These are phyloP conservation scores for Aethes cnicana DNA, from an alignment of 2,888 invertebrate genomes.

Conservation along the genomic window DNA sequence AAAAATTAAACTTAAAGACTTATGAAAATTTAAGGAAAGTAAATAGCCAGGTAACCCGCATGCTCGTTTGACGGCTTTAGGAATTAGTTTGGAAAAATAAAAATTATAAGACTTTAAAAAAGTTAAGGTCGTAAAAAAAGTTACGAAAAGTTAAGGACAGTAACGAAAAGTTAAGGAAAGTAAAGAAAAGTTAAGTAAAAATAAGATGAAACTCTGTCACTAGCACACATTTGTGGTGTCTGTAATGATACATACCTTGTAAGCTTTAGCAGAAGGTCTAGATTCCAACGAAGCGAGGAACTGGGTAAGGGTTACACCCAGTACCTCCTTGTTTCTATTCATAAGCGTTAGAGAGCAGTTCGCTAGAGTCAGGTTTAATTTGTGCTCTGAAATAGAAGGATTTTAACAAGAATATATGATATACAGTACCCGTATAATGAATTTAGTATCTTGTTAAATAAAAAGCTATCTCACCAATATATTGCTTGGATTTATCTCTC, in stretches of 20 bases:
- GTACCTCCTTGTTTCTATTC: constrained; percentile 86
- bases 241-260: constrained; percentile 83
- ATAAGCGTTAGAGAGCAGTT: constrained; percentile 87
- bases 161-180: no score
- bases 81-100: no score
- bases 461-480: constrained; percentile 72
- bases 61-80: no score
- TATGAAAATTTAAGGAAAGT: no score
- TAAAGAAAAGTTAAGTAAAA: no score
- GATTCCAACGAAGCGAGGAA: constrained; percentile 86
- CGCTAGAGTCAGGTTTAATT: constrained; percentile 88
- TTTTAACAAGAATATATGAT: neutral
- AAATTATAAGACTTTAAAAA: no score
- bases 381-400: constrained; percentile 82
- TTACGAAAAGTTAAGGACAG: no score
- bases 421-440: neutral
- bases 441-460: neutral
- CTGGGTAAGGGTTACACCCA: constrained; percentile 88
- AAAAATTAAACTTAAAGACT: neutral
- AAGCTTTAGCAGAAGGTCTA: constrained; percentile 85
- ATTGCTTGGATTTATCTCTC: constrained; percentile 75
- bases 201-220: no score
- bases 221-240: no score
- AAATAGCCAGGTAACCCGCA: no score
- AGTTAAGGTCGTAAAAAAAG: no score